Conservation (phyloP, 2,113 vertebrate genomes). For the Edolisoma coerulescens region DNA sequence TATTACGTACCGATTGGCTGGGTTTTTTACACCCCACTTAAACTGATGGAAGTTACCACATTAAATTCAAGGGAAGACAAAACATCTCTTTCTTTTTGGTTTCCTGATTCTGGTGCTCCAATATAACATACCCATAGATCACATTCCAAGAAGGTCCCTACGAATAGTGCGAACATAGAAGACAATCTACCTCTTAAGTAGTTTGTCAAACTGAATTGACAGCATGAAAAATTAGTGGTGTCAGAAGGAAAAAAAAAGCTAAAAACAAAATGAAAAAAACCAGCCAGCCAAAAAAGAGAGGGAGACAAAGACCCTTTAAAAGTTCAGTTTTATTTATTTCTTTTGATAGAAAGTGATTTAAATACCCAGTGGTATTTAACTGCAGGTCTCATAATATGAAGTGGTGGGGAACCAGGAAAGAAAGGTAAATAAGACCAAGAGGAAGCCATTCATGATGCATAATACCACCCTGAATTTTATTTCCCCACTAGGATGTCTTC, state of each 20-base stretch:
- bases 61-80: not conserved
- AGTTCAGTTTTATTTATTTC: not conserved
- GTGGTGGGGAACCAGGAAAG: not conserved
- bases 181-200: not conserved
- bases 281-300: not conserved
- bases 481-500: not conserved
- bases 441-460: not conserved
- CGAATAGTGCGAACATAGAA: not conserved
- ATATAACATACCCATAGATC: not conserved
- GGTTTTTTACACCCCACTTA: not conserved
- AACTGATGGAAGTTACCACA: not conserved
- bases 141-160: not conserved
- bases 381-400: not conserved
- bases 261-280: not conserved
- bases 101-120: not conserved
- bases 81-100: not conserved
- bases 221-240: not conserved
- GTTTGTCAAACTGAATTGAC: not conserved
- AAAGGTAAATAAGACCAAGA: not conserved
- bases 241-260: not conserved
- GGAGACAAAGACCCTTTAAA: not conserved
- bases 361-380: not conserved
- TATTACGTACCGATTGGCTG: not conserved
- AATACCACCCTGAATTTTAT: not conserved
- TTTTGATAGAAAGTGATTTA: not conserved